Evolutionary conservation across 2,888 invertebrate genomes (phyloP).

Genomic region (Spisula solida): DNA sequence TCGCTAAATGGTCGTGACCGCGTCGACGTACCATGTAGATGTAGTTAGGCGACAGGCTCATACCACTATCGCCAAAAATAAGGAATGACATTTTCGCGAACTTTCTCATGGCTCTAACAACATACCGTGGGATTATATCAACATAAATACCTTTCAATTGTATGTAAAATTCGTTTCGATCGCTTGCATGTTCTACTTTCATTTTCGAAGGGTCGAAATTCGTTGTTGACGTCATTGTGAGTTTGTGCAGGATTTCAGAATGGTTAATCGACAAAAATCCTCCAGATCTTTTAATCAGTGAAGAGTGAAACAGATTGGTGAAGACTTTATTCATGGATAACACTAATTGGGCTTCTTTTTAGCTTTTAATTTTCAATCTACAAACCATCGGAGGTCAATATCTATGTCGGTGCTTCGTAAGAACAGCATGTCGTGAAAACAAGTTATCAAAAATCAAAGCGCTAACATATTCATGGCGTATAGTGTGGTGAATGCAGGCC

Average conservation of each 20-base stretch:
- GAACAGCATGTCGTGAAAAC: neutral
- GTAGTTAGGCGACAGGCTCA: too few species aligned
- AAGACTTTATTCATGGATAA: neutral
- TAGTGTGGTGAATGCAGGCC: too few species aligned
- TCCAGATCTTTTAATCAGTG: neutral
- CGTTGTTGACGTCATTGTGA: neutral
- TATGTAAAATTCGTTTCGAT: constrained; percentile 44
- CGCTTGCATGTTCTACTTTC: constrained; percentile 38
- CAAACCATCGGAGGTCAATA: neutral
- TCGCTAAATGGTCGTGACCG: too few species aligned
- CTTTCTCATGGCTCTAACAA: too few species aligned
- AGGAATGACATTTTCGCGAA: too few species aligned
- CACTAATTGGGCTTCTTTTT: neutral
- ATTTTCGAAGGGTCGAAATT: constrained; percentile 17
- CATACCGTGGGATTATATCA: too few species aligned
- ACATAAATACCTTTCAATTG: constrained; percentile 31
- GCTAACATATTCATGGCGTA: too few species aligned
- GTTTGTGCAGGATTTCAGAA: neutral
- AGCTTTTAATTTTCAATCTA: neutral
- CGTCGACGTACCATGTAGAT: too few species aligned
- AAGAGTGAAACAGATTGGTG: neutral
- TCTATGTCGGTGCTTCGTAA: constrained; percentile 10
- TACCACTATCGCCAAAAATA: too few species aligned
- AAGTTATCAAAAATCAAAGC: neutral
- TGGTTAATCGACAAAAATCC: neutral